Evolutionary conservation across 2,888 invertebrate genomes (phyloP).

Genomic region (Agriopis leucophaearia): DNA sequence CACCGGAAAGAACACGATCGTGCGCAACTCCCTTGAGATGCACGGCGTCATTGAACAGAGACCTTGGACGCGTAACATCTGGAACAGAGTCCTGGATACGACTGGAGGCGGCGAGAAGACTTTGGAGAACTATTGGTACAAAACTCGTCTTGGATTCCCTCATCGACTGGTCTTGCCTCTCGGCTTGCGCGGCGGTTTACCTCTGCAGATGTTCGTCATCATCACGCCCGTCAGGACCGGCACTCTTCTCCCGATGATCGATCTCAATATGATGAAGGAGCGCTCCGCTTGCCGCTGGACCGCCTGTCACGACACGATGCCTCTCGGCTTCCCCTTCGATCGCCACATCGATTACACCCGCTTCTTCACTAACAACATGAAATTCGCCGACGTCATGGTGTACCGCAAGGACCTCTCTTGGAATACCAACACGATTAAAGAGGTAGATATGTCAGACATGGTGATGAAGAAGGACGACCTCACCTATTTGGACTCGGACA

Average conservation of each 20-base stretch:
- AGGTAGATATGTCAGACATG: conserved; percentile 72
- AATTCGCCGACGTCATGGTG: conserved; percentile 88
- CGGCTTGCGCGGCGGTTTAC: conserved; percentile 88
- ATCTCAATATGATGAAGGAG: conserved; percentile 79
- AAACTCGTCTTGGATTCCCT: conserved; percentile 87
- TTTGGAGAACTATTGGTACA: conserved; percentile 85
- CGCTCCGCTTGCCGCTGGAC: conserved; percentile 85
- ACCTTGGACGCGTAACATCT: conserved; percentile 70
- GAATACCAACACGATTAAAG: conserved; percentile 67
- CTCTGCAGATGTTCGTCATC: conserved; percentile 88
- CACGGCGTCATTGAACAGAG: conserved; percentile 88
- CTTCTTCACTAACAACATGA: conserved; percentile 89
- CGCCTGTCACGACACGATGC: conserved; percentile 87
- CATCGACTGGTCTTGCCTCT: conserved; percentile 90
- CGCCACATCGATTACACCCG: conserved; percentile 85
- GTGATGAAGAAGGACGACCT: conserved; percentile 78
- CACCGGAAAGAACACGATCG: conserved; percentile 89
- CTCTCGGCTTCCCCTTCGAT: conserved; percentile 92
- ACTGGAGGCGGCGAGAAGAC: conserved; percentile 82
- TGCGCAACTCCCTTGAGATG: conserved; percentile 89
- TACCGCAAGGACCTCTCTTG: conserved; percentile 85
- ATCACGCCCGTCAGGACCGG: conserved; percentile 85
- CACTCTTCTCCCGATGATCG: conserved; percentile 73
- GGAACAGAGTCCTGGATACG: conserved; percentile 58
- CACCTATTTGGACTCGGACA: conserved; percentile 74